Base-by-base conservation (phyloP, 1,140 invertebrate species). In the Drosophila parvula region DNA sequence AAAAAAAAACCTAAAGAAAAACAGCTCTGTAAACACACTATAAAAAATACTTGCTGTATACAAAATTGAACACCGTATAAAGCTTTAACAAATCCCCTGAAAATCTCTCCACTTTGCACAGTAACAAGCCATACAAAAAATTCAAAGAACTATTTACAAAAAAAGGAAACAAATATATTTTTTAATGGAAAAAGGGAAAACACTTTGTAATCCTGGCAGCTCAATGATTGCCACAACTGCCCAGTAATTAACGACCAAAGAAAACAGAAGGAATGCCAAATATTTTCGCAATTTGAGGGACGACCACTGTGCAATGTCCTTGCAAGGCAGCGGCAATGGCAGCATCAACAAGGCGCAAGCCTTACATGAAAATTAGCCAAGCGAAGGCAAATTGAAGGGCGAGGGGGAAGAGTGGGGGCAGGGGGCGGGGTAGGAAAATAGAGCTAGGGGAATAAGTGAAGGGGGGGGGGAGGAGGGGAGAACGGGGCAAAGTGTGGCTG, bases 361-460 rank as follows among this genome's bases (percentile, higher is more conserved):
- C 81, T 85, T 85, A 84, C 78, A 84, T 74, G 82, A 67, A 85
- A 85, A 81, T 85, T 78, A 85, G 74, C 74, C 64, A 69, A 62
- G 48, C 74, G 74, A 57, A 27, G 73, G 47, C 38, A 41, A 51
- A 47, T 50, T 38, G 18, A 40, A 16, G 10, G 47, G 27, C 14
- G 40, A 22, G 43, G 7, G 10, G n/a, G 51, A 28, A 22, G 58
- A 11, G 38, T n/a, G 9, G 41, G 27, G 5, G 30, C 6, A 27
- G 43, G 43, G 22, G 12, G 10, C 22, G 38, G n/a, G 27, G 51
- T 30, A 56, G 36, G 48, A 18, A 16, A 32, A 27, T 43, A 48
- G 36, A 43, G 47, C 41, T 18, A 27, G 11, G 44, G 18, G 11
- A 22, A 30, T 22, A 22, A 22, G 22, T 22, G 22, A 27, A 30